Evolutionary conservation across 2,113 vertebrate species (phyloP).

Genomic region (Limnothrissa miodon): DNA sequence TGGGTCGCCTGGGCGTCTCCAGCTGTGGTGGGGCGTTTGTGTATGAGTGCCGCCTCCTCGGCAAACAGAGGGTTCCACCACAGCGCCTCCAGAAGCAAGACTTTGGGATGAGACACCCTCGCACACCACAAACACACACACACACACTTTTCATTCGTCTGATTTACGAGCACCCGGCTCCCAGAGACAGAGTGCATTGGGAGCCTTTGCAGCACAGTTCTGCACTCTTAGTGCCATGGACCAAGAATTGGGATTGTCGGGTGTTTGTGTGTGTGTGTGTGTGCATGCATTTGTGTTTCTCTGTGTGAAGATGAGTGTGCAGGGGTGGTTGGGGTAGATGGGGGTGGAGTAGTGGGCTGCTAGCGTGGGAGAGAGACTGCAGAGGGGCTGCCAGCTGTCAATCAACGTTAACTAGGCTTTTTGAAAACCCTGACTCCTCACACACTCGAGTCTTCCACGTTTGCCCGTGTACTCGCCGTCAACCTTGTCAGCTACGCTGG

Average conservation of each 20-base stretch:
- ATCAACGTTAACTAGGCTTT: background rate
- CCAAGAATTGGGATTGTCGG: constrained; percentile 49
- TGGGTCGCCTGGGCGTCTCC: constrained; percentile 38
- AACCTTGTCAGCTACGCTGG: background rate
- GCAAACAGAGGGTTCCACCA: constrained; percentile 30
- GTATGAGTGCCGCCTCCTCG: constrained; percentile 50
- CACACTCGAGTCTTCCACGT: background rate
- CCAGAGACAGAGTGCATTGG: background rate
- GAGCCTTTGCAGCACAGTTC: background rate
- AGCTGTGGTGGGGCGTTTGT: constrained; percentile 33
- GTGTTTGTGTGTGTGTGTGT: background rate
- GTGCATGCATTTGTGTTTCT: background rate
- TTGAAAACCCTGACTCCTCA: background rate
- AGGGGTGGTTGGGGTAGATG: too few relatives aligned
- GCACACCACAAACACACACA: constrained; percentile 13
- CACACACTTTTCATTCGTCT: background rate
- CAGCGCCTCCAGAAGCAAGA: background rate
- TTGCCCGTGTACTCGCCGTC: background rate
- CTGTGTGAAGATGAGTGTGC: background rate
- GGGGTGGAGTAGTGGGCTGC: background rate
- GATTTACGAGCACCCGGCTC: background rate
- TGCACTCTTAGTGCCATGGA: constrained; percentile 44
- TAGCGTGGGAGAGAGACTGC: background rate
- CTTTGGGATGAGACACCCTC: constrained; percentile 27
- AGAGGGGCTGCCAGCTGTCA: constrained; percentile 6